phyloP scores from a whole-genome alignment of 2,888 invertebrate genomes.

The Zygaena filipendulae region DNA sequence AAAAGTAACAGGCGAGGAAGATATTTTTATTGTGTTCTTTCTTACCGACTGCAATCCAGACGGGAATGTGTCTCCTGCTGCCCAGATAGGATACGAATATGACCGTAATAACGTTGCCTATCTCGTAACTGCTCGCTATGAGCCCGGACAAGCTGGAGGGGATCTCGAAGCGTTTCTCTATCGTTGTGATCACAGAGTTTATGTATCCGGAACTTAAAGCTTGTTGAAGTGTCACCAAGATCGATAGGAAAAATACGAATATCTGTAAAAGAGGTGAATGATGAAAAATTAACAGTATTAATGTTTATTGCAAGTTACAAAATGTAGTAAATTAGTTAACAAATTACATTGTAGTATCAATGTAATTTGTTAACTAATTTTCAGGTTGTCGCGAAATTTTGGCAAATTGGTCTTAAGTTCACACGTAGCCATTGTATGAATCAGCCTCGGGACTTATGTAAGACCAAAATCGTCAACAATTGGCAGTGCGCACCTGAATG shows the following conservation, averaged over 20 bases:
- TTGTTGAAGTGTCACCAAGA: slow-evolving; percentile 91
- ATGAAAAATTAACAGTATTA: slow-evolving; percentile 20
- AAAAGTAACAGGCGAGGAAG: too few species aligned
- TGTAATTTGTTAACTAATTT: neutral
- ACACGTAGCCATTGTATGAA: too few species aligned
- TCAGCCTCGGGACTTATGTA: too few species aligned
- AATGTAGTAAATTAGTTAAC: neutral
- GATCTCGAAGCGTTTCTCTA: slow-evolving; percentile 95
- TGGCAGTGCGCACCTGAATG: too few species aligned
- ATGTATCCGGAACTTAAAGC: slow-evolving; percentile 92
- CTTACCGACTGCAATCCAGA: slow-evolving; percentile 93
- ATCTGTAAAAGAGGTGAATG: too few species aligned
- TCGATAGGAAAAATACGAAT: slow-evolving; percentile 88
- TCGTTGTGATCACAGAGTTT: slow-evolving; percentile 96
- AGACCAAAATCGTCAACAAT: too few species aligned
- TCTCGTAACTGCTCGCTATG: slow-evolving; percentile 94
- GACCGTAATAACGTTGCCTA: slow-evolving; percentile 94
- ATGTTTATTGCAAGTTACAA: too few species aligned
- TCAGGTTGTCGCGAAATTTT: neutral
- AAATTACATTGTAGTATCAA: too few species aligned
- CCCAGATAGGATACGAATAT: slow-evolving; percentile 96
- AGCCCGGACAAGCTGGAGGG: slow-evolving; percentile 93
- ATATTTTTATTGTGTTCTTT: too few species aligned
- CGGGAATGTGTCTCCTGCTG: slow-evolving; percentile 90
- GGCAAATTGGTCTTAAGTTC: neutral